phyloP scores from a whole-genome alignment of 1,140 invertebrate species.

The Babylonia areolata region DNA sequence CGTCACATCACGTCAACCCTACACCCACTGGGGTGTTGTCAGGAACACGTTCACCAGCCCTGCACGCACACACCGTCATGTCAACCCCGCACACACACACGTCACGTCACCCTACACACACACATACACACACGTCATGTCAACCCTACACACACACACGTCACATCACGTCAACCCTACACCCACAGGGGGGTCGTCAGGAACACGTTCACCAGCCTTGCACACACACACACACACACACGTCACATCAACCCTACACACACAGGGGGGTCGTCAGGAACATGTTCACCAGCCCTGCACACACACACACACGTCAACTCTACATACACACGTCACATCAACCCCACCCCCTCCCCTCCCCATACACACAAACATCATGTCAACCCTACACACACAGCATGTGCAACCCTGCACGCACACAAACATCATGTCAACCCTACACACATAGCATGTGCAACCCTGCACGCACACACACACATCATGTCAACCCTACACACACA shows the following conservation, averaged over 20 bases:
- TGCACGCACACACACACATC: too few relatives aligned
- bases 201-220: constrained; percentile 88
- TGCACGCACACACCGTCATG: constrained; percentile 58
- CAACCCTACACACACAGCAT: not conserved
- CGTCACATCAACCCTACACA: constrained; percentile 77
- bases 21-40: constrained; percentile 92
- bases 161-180: too few relatives aligned
- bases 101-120: not conserved
- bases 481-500: not conserved
- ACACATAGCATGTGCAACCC: too few relatives aligned
- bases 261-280: constrained; percentile 90
- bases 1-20: too few relatives aligned
- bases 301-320: not conserved
- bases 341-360: too few relatives aligned
- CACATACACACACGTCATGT: not conserved
- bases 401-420: too few relatives aligned
- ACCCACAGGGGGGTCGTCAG: constrained; percentile 93
- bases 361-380: too few relatives aligned
- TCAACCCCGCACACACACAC: not conserved
- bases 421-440: too few relatives aligned
- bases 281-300: constrained; percentile 86
- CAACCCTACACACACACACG: not conserved
- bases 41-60: constrained; percentile 88
- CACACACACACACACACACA: constrained; percentile 37
- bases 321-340: too few relatives aligned